Conservation (phyloP, 1,140 invertebrate species). For the Drosophila repleta region DNA sequence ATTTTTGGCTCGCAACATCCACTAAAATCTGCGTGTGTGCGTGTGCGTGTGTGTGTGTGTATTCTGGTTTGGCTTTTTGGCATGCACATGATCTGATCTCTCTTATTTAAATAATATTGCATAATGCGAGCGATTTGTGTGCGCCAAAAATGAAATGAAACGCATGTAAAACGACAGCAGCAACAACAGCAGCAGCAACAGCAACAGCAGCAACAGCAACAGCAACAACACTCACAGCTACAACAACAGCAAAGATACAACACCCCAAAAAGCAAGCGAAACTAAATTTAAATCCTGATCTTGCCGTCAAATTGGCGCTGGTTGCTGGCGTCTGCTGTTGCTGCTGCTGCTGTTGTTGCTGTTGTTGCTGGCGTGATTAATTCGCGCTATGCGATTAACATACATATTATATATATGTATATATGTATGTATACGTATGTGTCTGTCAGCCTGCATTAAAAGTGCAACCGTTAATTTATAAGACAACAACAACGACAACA, state of each 20-base stretch:
- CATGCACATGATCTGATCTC: slow-evolving; percentile 39
- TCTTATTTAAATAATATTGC: slow-evolving; percentile 64
- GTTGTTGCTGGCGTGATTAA: slow-evolving; percentile 59
- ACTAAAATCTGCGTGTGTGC: background rate
- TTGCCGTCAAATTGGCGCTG: slow-evolving; percentile 65
- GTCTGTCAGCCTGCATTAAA: slow-evolving; percentile 76
- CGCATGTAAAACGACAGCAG: slow-evolving; percentile 48
- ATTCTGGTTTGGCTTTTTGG: slow-evolving; percentile 38
- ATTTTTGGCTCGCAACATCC: slow-evolving; percentile 4
- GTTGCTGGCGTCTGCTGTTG: slow-evolving; percentile 17
- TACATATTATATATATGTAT: slow-evolving; percentile 35
- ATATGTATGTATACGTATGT: slow-evolving; percentile 16
- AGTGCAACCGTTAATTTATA: slow-evolving; percentile 80
- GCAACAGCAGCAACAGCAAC: slow-evolving; percentile 39
- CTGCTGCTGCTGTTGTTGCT: slow-evolving; percentile 5
- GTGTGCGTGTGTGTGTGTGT: slow-evolving; percentile 27
- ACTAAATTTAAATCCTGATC: slow-evolving; percentile 75
- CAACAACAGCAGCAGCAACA: slow-evolving; percentile 31
- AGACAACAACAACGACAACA: slow-evolving; percentile 52
- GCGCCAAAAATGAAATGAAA: slow-evolving; percentile 60
- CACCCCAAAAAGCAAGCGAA: slow-evolving; percentile 38
- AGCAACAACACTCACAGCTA: slow-evolving; percentile 14
- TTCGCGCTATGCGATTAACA: slow-evolving; percentile 60
- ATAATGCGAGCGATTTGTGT: slow-evolving; percentile 59
- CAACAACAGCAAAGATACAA: slow-evolving; percentile 21